Conservation (phyloP, 1,140 invertebrate species). For the Theocolax elegans region DNA sequence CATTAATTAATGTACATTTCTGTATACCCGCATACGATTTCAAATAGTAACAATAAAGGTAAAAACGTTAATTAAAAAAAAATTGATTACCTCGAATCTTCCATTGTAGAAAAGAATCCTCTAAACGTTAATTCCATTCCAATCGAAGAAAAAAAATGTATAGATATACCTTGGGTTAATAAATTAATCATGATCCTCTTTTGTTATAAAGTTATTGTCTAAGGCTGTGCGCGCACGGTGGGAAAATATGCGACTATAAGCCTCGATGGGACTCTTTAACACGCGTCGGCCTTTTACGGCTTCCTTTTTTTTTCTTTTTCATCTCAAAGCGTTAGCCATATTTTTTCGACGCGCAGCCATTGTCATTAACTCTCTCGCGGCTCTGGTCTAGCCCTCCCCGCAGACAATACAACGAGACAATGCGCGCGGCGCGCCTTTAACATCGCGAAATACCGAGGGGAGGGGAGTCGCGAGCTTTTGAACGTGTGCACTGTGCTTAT, state of each 20-base stretch:
- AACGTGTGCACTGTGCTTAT: too few species aligned
- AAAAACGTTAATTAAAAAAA: too few species aligned
- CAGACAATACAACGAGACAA: constrained; percentile 29
- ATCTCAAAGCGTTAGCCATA: background rate
- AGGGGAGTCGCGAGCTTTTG: background rate
- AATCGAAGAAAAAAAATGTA: background rate
- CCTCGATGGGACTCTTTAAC: background rate
- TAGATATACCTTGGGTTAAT: background rate
- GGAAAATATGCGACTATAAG: constrained; percentile 3
- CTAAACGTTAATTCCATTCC: too few species aligned
- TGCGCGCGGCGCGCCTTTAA: constrained; percentile 19
- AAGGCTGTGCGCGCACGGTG: background rate
- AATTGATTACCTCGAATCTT: background rate
- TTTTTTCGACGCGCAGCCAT: constrained; percentile 8
- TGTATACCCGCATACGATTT: too few species aligned
- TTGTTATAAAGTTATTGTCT: constrained; percentile 20
- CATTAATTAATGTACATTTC: too few species aligned
- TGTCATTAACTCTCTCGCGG: constrained; percentile 24
- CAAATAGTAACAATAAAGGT: too few species aligned
- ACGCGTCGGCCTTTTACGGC: constrained; percentile 27
- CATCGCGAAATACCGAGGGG: background rate
- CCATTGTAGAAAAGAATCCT: background rate
- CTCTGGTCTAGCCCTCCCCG: background rate
- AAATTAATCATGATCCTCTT: constrained; percentile 30
- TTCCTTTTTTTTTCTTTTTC: constrained; percentile 7